Percentiles rank a stretch among this genome's conserved stretches.
Conservation (phyloP, 2,888 invertebrate species). For the Vannuccia rotundouncinata region DNA sequence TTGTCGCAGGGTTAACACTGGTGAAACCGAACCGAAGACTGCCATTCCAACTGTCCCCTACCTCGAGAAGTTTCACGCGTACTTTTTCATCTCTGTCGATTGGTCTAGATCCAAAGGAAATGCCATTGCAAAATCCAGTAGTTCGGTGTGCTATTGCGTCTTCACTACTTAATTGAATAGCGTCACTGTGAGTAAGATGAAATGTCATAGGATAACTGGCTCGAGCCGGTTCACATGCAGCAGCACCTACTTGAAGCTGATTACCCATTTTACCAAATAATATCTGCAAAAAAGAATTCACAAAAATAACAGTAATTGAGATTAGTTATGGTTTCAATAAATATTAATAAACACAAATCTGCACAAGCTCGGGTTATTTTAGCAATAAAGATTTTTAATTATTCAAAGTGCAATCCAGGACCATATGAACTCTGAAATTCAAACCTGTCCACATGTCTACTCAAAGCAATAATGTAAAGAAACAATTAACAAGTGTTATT, state of each 20-base stretch:
- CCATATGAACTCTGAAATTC: no score
- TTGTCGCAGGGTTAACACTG: background rate
- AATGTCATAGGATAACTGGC: background rate
- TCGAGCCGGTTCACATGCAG: background rate
- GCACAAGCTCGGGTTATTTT: no score
- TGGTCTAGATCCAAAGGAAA: background rate
- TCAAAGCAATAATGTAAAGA: no score
- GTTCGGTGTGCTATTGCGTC: background rate
- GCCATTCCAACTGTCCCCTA: background rate
- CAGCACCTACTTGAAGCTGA: background rate
- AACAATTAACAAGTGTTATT: no score
- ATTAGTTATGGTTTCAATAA: no score
- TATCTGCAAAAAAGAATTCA: no score
- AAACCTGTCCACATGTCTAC: no score
- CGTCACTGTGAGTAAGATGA: background rate
- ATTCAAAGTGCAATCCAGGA: no score
- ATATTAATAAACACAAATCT: no score
- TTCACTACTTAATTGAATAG: background rate
- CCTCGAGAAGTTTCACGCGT: background rate
- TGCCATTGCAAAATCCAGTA: background rate
- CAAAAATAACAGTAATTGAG: no score
- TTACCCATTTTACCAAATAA: background rate
- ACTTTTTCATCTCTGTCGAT: background rate
- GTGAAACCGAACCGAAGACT: background rate
- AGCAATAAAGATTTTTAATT: no score